Conservation (phyloP, 2,113 vertebrate genomes). For the Lanius collurio region DNA sequence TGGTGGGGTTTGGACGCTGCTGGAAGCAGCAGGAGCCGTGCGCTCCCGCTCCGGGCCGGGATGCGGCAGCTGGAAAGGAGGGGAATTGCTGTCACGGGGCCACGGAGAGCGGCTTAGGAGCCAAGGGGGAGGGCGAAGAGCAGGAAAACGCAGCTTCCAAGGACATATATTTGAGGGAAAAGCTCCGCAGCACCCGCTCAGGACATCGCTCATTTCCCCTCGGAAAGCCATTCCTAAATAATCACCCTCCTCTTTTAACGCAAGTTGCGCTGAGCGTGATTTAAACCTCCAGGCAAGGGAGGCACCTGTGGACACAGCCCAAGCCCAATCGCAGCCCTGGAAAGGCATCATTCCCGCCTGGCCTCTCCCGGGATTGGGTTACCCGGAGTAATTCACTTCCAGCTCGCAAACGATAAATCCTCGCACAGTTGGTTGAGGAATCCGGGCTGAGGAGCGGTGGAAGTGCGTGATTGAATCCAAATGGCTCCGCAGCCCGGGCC, state of each 20-base stretch:
- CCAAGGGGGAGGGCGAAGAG: background rate
- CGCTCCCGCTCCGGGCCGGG: rapidly evolving
- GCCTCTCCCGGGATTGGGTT: background rate
- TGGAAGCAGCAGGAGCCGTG: background rate
- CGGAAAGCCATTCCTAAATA: background rate
- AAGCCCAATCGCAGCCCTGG: background rate
- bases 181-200: rapidly evolving
- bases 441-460: background rate
- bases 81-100: background rate
- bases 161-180: background rate
- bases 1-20: background rate
- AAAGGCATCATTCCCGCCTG: background rate
- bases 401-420: slow-evolving; percentile 21
- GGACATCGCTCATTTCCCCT: background rate
- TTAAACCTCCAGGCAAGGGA: background rate
- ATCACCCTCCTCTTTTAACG: background rate
- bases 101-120: background rate
- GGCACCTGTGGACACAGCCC: background rate
- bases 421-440: background rate
- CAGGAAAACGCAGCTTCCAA: background rate
- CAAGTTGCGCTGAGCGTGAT: rapidly evolving
- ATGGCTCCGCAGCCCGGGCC: background rate
- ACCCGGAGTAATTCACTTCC: background rate
- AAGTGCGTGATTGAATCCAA: slow-evolving; percentile 48
- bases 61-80: background rate